These are phyloP conservation scores for Drosophila villosipedis DNA, from an alignment of 2,888 invertebrate genomes.

Conservation along the genomic window DNA sequence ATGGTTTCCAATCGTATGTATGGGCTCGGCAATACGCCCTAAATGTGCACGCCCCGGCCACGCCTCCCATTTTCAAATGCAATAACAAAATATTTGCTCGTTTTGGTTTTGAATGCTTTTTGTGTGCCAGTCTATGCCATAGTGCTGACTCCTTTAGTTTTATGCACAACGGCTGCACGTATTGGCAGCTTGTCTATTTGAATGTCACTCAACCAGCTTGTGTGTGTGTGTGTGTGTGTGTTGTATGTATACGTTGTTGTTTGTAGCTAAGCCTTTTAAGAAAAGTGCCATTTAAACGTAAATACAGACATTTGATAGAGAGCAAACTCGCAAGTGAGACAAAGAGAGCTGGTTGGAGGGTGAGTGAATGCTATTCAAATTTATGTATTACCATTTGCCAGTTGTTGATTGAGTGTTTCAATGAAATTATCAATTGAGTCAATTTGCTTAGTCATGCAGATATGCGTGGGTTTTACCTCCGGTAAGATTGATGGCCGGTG, in stretches of 20 bases:
- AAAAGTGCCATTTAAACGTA: constrained; percentile 80
- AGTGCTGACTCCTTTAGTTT: constrained; percentile 78
- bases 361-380: constrained; percentile 52
- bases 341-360: constrained; percentile 1
- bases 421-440: constrained; percentile 75
- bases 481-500: constrained; percentile 22
- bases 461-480: constrained; percentile 31
- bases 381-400: constrained; percentile 71
- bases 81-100: constrained; percentile 75
- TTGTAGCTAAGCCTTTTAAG: constrained; percentile 71
- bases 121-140: constrained; percentile 20
- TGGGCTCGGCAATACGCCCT: constrained; percentile 69
- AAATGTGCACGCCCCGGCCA: constrained; percentile 60
- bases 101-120: constrained; percentile 64
- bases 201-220: constrained; percentile 67
- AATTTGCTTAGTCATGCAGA: constrained; percentile 57
- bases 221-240: constrained; percentile 16
- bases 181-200: constrained; percentile 79
- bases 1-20: constrained; percentile 63
- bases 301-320: constrained; percentile 72
- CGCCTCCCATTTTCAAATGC: constrained; percentile 76
- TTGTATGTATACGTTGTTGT: constrained; percentile 35
- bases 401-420: constrained; percentile 77
- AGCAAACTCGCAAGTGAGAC: constrained; percentile 26
- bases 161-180: constrained; percentile 75